Evolutionary conservation across 2,113 vertebrate genomes (phyloP).

Genomic region (Athene cunicularia): DNA sequence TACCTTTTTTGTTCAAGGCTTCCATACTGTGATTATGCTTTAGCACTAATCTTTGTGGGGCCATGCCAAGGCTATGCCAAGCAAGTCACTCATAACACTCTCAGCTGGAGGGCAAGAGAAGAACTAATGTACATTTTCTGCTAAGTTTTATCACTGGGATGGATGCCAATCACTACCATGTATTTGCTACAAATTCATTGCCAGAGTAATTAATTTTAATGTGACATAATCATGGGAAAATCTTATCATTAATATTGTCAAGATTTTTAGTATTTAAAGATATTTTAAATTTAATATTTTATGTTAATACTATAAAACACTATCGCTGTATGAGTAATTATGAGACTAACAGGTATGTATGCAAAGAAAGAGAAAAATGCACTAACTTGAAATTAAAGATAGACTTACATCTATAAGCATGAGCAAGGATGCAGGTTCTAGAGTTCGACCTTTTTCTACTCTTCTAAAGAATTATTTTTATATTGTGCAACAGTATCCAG

Average conservation of each 20-base stretch:
- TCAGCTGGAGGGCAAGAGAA: background rate
- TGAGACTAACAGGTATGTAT: background rate
- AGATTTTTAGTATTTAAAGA: background rate
- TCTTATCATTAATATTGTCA: background rate
- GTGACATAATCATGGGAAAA: background rate
- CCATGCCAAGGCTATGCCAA: background rate
- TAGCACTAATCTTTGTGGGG: background rate
- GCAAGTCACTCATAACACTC: background rate
- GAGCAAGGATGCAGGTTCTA: background rate
- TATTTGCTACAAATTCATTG: background rate
- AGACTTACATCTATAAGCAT: background rate
- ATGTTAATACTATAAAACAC: background rate
- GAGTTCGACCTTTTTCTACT: background rate
- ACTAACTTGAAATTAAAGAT: background rate
- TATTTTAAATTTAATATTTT: background rate
- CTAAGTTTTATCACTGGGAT: background rate
- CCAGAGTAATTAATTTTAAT: background rate
- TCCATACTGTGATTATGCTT: background rate
- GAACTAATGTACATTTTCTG: background rate
- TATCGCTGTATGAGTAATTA: background rate
- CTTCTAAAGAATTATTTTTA: background rate
- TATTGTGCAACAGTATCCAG: background rate
- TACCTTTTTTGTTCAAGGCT: background rate
- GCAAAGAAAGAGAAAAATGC: background rate
- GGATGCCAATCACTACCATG: background rate